Percentiles rank a stretch among this genome's conserved stretches.
These are phyloP conservation scores for Myotis daubentonii DNA, from an alignment of 2,797 vertebrate genomes.

Conservation along the genomic window DNA sequence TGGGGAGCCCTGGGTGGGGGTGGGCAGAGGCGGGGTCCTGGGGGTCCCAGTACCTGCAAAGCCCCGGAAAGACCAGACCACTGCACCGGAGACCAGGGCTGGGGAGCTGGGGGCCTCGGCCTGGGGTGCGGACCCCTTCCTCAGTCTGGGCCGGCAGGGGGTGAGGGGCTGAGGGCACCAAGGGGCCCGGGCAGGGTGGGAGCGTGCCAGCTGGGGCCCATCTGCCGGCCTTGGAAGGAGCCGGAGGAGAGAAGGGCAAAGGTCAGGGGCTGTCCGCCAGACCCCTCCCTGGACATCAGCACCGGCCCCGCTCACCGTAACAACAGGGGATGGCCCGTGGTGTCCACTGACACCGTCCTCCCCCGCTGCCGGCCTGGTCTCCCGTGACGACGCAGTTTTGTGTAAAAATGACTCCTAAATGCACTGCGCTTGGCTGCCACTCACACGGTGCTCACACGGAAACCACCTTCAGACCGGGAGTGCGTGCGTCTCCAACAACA, in stretches of 20 bases:
- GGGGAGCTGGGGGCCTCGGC: fast-evolving
- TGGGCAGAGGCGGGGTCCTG: not conserved
- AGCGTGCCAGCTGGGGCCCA: fast-evolving
- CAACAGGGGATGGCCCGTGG: fast-evolving
- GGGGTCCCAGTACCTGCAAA: not conserved
- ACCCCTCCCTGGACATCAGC: fast-evolving
- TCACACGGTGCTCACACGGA: fast-evolving
- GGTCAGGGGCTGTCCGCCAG: fast-evolving
- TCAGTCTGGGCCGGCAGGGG: not conserved
- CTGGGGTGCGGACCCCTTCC: fast-evolving
- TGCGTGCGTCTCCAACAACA: fast-evolving
- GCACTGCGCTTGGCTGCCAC: fast-evolving
- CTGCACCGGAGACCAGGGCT: not conserved
- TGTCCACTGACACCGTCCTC: fast-evolving
- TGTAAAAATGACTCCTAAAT: fast-evolving
- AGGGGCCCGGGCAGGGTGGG: not conserved
- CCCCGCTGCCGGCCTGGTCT: fast-evolving
- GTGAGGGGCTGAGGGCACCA: not conserved
- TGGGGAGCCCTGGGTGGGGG: not conserved
- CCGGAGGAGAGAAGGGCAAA: fast-evolving
- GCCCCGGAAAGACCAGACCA: too few species aligned
- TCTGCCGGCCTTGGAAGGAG: not conserved
- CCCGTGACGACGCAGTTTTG: fast-evolving
- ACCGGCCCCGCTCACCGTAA: fast-evolving
- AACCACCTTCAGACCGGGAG: not conserved